Conservation (phyloP, 2,888 invertebrate genomes). For the Cataglyphis livida region DNA sequence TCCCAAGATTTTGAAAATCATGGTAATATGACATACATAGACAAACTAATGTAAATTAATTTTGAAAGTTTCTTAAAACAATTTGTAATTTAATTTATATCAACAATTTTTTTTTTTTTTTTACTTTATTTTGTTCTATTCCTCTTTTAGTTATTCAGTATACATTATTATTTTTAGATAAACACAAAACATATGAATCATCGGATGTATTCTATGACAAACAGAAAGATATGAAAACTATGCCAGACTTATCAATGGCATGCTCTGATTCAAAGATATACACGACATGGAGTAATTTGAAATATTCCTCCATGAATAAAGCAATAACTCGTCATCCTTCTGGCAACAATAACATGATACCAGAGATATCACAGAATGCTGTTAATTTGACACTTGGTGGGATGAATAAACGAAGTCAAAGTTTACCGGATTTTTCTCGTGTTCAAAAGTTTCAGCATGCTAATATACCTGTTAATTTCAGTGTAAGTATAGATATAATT, state of each 20-base stretch:
- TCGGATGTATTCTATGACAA: constrained; percentile 81
- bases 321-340: constrained; percentile 90
- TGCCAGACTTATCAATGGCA: constrained; percentile 92
- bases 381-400: constrained; percentile 70
- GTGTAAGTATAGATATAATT: constrained; percentile 87
- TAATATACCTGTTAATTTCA: constrained; percentile 87
- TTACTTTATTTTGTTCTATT: neutral
- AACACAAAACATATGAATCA: constrained; percentile 81
- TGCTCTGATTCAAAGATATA: constrained; percentile 94
- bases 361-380: constrained; percentile 80
- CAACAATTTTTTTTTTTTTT: constrained; percentile 19
- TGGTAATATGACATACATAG: constrained; percentile 80
- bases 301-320: constrained; percentile 88
- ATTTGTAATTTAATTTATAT: neutral
- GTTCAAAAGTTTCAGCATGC: constrained; percentile 78
- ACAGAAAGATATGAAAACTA: constrained; percentile 79
- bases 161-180: constrained; percentile 77
- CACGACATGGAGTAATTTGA: constrained; percentile 95
- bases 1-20: constrained; percentile 85
- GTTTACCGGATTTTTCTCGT: constrained; percentile 90
- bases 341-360: constrained; percentile 90
- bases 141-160: neutral
- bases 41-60: neutral
- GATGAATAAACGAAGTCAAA: constrained; percentile 89
- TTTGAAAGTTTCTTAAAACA: neutral